Percentiles rank a stretch among this genome's conserved stretches.
Evolutionary conservation across 2,888 invertebrate species (phyloP).

Genomic region (Xanthorhoe spadicearia): DNA sequence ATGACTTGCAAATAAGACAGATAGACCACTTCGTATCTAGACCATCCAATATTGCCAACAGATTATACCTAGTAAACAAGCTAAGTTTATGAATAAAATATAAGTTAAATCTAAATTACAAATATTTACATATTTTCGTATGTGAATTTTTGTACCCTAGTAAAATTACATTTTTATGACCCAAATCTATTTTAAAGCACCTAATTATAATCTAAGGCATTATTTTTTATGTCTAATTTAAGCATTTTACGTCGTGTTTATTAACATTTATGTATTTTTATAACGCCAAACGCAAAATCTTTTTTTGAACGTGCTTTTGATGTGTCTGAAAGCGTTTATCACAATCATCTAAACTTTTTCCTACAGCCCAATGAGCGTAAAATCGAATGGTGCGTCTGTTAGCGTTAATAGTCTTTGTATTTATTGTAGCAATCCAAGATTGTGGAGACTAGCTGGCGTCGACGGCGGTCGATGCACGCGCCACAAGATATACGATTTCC

Average conservation of each 20-base stretch:
- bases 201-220: not conserved
- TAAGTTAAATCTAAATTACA: constrained; percentile 28
- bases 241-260: not conserved
- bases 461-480: constrained; percentile 72
- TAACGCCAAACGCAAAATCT: not conserved
- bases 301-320: not conserved
- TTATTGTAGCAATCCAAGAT: constrained; percentile 69
- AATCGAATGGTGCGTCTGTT: constrained; percentile 53
- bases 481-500: constrained; percentile 52
- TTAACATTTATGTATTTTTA: not conserved
- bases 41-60: constrained; percentile 20
- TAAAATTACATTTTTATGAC: constrained; percentile 20
- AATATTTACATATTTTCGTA: constrained; percentile 36
- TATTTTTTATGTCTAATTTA: not conserved
- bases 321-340: not conserved
- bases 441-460: constrained; percentile 78
- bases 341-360: constrained; percentile 10
- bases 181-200: constrained; percentile 8
- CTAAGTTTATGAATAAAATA: constrained; percentile 42
- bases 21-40: constrained; percentile 25
- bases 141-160: constrained; percentile 11
- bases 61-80: constrained; percentile 35
- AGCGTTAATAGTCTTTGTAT: constrained; percentile 59
- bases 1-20: constrained; percentile 58
- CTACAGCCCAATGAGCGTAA: constrained; percentile 39